phyloP scores from a whole-genome alignment of 2,888 invertebrate species.

The Xestia sexstrigata region DNA sequence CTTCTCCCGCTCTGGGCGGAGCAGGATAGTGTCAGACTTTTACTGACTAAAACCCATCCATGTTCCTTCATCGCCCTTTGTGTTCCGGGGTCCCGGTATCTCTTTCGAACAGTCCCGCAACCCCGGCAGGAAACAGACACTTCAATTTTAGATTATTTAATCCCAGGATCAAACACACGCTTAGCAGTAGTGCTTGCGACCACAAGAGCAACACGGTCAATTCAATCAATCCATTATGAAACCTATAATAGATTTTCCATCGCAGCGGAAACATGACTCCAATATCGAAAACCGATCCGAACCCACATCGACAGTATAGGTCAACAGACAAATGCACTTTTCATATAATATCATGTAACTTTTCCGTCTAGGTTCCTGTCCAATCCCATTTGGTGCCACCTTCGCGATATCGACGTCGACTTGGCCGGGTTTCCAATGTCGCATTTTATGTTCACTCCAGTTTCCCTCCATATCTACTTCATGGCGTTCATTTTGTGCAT shows the following conservation, averaged over 20 bases:
- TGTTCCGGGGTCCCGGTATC: no score
- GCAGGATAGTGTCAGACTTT: no score
- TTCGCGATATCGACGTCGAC: conserved; percentile 41
- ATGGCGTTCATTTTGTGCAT: conserved; percentile 35
- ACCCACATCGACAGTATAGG: conserved; percentile 21
- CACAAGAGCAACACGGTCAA: background rate
- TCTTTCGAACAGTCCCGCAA: no score
- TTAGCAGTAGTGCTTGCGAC: background rate
- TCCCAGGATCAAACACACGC: background rate
- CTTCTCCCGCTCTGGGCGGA: no score
- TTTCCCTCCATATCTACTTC: conserved; percentile 42
- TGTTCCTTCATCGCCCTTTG: no score
- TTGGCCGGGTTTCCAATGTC: conserved; percentile 50
- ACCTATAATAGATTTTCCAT: conserved; percentile 23
- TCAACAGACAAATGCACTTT: conserved; percentile 55
- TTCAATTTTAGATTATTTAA: no score
- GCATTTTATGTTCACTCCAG: conserved; percentile 47
- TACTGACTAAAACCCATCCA: no score
- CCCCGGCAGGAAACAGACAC: no score
- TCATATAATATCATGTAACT: conserved; percentile 52
- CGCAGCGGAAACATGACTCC: conserved; percentile 12
- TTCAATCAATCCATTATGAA: background rate
- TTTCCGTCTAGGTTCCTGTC: conserved; percentile 43
- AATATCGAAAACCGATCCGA: conserved; percentile 39
- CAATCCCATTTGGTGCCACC: conserved; percentile 62